Percentiles rank a stretch among this genome's conserved stretches.
Evolutionary conservation across 2,113 vertebrate species (phyloP).

Genomic region (Sterrhoptilus dennistouni): DNA sequence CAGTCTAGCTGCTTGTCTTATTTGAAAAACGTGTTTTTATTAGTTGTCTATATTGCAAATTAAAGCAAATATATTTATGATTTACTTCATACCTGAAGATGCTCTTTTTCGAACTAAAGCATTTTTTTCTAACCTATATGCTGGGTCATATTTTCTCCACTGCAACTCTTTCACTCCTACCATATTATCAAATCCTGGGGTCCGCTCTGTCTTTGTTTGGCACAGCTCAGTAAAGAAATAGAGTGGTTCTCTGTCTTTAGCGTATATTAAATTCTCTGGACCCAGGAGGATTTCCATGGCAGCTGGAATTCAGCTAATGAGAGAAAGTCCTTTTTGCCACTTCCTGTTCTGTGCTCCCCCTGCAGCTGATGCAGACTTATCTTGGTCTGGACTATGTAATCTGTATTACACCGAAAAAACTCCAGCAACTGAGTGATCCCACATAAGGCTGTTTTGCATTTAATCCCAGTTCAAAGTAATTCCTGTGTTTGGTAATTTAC

Average conservation of each 20-base stretch:
- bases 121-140: background rate
- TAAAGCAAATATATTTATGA: background rate
- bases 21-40: background rate
- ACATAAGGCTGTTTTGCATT: background rate
- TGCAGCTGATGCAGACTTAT: background rate
- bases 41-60: background rate
- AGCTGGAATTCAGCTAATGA: conserved; percentile 35
- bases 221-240: background rate
- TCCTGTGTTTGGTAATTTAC: background rate
- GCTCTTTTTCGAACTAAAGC: background rate
- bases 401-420: background rate
- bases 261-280: background rate
- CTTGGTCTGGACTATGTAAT: background rate
- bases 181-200: background rate
- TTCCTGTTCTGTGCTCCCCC: background rate
- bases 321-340: background rate
- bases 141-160: background rate
- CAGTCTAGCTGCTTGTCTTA: background rate
- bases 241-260: background rate
- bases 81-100: background rate
- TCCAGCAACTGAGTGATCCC: background rate
- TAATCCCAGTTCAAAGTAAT: background rate
- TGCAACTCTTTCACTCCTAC: background rate
- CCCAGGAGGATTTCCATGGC: background rate
- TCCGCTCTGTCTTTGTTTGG: background rate